Percentiles rank a stretch among this genome's conserved stretches.
These are phyloP conservation scores for Pachypanchax playfairii DNA, from an alignment of 2,113 vertebrate genomes.

Conservation along the genomic window DNA sequence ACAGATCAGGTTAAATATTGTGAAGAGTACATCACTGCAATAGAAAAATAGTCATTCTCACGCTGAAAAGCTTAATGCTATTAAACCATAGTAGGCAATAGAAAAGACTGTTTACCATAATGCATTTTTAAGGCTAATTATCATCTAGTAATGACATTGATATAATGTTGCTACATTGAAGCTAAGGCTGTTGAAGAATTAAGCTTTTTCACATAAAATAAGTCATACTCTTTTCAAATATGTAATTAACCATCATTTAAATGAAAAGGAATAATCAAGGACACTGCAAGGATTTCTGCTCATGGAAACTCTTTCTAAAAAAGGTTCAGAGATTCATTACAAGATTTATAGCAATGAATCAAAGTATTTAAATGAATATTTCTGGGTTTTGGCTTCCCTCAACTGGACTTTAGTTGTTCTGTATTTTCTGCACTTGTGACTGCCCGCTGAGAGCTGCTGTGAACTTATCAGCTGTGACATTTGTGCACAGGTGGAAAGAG, in stretches of 20 bases:
- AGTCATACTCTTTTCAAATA: slow-evolving; percentile 19
- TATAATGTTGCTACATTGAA: slow-evolving; percentile 51
- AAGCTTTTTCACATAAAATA: no score
- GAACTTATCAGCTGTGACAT: slow-evolving; percentile 43
- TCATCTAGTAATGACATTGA: slow-evolving; percentile 62
- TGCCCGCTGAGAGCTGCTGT: background rate
- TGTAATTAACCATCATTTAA: background rate
- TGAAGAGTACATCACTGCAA: slow-evolving; percentile 46
- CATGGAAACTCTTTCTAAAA: no score
- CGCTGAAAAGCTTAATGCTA: no score
- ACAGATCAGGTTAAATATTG: slow-evolving; percentile 37
- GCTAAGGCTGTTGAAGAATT: slow-evolving; percentile 26
- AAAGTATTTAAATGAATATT: background rate
- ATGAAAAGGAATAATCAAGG: background rate
- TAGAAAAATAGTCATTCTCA: slow-evolving; percentile 54
- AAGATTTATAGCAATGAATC: background rate
- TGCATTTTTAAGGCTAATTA: slow-evolving; percentile 69
- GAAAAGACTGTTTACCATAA: slow-evolving; percentile 53
- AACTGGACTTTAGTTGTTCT: background rate
- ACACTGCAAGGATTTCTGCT: background rate
- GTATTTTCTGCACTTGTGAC: slow-evolving; percentile 6
- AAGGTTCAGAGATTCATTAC: no score
- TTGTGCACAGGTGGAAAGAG: slow-evolving; percentile 34
- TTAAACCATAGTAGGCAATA: no score
- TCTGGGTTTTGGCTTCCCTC: background rate